Percentiles rank a stretch among this genome's conserved stretches.
Evolutionary conservation across 2,888 invertebrate genomes (phyloP).

Genomic region (Gastrophysa polygoni): DNA sequence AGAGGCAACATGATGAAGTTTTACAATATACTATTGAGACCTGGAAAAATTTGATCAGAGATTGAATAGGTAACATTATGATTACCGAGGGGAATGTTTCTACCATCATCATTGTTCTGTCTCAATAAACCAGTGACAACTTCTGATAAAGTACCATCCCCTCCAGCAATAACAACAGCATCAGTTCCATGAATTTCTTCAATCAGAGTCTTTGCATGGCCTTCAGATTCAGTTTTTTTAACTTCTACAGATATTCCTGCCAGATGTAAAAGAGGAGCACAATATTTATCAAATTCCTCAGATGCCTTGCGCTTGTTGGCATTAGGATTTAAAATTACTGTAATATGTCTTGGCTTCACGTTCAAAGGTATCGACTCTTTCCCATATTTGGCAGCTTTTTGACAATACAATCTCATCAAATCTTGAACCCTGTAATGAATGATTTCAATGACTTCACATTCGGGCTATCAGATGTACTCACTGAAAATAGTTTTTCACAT

Average conservation of each 20-base stretch:
- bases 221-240: constrained; percentile 84
- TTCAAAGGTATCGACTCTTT: constrained; percentile 65
- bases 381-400: constrained; percentile 76
- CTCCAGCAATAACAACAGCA: constrained; percentile 90
- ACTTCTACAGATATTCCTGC: constrained; percentile 82
- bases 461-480: constrained; percentile 53
- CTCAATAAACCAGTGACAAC: constrained; percentile 84
- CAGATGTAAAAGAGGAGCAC: constrained; percentile 89
- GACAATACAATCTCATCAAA: constrained; percentile 80
- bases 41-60: too few relatives aligned
- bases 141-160: constrained; percentile 93
- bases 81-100: constrained; percentile 43
- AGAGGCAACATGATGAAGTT: too few relatives aligned
- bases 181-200: constrained; percentile 76
- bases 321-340: constrained; percentile 90
- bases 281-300: constrained; percentile 84
- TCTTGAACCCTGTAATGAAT: constrained; percentile 68
- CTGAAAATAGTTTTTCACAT: constrained; percentile 75
- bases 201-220: constrained; percentile 83
- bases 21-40: not conserved
- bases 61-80: too few relatives aligned
- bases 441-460: not conserved
- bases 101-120: constrained; percentile 65
- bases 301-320: constrained; percentile 78
- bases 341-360: constrained; percentile 73